Evolutionary conservation across 2,888 invertebrate species (phyloP).

Genomic region (Gandaritis pyraliata): DNA sequence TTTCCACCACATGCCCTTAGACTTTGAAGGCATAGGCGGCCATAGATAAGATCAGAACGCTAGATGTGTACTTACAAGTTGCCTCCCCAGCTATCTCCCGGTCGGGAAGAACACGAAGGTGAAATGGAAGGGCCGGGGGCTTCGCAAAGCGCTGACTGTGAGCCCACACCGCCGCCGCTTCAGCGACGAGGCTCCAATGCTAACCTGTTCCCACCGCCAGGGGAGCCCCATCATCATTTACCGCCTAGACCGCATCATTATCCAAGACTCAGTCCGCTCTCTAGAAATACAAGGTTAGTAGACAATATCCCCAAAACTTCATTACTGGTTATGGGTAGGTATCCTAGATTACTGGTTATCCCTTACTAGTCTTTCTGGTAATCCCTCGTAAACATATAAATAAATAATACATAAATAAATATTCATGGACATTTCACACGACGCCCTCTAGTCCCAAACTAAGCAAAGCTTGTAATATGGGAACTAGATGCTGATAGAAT

Average conservation of each 20-base stretch:
- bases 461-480: too few relatives aligned
- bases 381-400: too few relatives aligned
- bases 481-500: too few relatives aligned
- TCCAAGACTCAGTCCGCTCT: conserved; percentile 91
- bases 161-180: conserved; percentile 94
- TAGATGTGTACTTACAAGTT: conserved; percentile 28
- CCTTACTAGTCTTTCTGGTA: too few relatives aligned
- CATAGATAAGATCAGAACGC: not conserved
- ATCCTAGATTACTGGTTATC: too few relatives aligned
- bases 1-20: too few relatives aligned
- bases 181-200: conserved; percentile 93
- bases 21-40: too few relatives aligned
- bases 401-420: too few relatives aligned
- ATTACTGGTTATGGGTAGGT: too few relatives aligned
- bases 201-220: conserved; percentile 93
- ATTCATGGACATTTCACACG: too few relatives aligned
- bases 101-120: conserved; percentile 92
- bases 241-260: conserved; percentile 84
- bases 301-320: not conserved
- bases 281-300: conserved; percentile 84
- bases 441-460: too few relatives aligned
- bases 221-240: conserved; percentile 64
- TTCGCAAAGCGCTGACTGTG: conserved; percentile 96
- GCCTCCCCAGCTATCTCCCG: conserved; percentile 89
- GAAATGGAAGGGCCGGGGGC: conserved; percentile 96